Evolutionary conservation across 1,140 invertebrate species (phyloP), one percentile per base, ranked within the genome.

Genomic region (Campoletis sonorensis): DNA sequence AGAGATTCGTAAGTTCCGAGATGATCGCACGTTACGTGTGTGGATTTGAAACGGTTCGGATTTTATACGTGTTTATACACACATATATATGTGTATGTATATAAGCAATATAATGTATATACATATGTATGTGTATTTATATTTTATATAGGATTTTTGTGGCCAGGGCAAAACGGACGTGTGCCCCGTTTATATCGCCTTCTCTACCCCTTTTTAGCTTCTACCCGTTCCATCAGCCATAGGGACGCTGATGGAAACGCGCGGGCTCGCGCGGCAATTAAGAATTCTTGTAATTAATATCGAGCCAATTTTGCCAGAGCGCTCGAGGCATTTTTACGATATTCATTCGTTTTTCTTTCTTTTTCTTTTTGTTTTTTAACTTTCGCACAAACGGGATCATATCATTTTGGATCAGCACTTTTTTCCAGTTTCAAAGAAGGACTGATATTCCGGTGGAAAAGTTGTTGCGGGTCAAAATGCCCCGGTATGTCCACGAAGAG

Each of bases 261-360:
- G 49, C 72, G 54, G 18, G 33, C 21, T 30, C 16, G 21, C 64
- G 73, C 79, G 86, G 79, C 84, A 87, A 88, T 88, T 88, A 88
- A 81, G 83, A 85, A 87, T 83, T 86, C 80, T 54, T 77, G 76
- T 86, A 87, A 88, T 87, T 87, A 85, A 87, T 84, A 67, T 68
- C 78, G 77, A 84, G 79, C 37, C 72, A 81, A 81, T 81, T 83
- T 79, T 75, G 40, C 13, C 71, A 18, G 51, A 10, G 11, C 40
- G 40, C 40, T 45, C 21, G 18, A 75, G 72, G 64, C 30, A 7
- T 80, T 67, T 33, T 49, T 27, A 27, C 23, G 23, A 67, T 23
- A n/a, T 58, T 58, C 3, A 58, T 8, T 58, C 54, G 1, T 7
- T 18, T 23, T 58, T 58, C 10, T 23, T 21, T 58, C 21, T 58